Evolutionary conservation across 2,888 invertebrate genomes (phyloP), one percentile per base, ranked within the genome.

Genomic region (Erebia aethiops): DNA sequence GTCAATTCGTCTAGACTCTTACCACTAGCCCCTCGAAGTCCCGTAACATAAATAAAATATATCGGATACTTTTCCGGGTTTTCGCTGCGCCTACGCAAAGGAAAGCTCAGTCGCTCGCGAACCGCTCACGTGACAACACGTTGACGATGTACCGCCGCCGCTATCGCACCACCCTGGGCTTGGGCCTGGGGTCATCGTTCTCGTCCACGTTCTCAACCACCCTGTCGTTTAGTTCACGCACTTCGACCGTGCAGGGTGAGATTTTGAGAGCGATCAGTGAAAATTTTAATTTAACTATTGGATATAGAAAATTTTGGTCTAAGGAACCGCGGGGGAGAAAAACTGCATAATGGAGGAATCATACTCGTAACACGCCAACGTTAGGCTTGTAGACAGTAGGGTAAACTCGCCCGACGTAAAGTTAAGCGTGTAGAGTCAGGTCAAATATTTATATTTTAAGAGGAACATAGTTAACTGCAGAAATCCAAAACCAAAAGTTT

Each of bases 1-100:
- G 85, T 81, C 82, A 80, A 78, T 78, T 75, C 79, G 84, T 87
- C 84, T 85, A 82, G 9, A 54, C 26, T 3, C 26, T 26, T 3
- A 3, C 83, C 80, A 80, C 82, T 81, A 80, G 89, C 83, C 10
- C n/a, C 13, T 13, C 46, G 11, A 13, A 43, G 21, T 81, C 81
- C 89, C 84, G 87, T 89, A 88, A 90, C 91, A 91, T 91, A 62
- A 62, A 90, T 90, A 88, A 90, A 91, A 91, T 91, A 90, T 89
- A 85, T 83, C 80, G 82, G 79, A 79, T 82, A 85, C 81, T 87
- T 86, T 91, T 91, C 91, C 91, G 89, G 90, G 89, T 89, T 86
- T 82, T 26, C 80, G 81, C 77, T 82, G 88, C 90, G 86, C 86
- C 81, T 80, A 84, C 88, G 85, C 87, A 81, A 78, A 61, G 62